Base-by-base conservation (phyloP, 2,797 vertebrate species). In the Cuniculus paca region DNA sequence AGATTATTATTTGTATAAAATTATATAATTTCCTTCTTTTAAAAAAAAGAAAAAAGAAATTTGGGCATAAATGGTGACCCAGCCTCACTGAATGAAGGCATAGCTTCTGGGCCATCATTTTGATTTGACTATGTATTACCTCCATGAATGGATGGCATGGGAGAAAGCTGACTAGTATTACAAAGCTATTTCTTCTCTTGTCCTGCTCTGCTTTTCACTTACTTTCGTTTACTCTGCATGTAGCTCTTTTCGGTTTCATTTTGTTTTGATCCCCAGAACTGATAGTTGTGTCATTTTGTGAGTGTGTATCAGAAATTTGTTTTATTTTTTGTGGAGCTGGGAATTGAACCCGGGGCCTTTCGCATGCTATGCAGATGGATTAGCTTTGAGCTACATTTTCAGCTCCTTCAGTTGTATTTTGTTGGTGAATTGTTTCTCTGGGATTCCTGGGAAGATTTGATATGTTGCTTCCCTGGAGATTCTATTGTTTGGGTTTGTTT, bases 401-500 rank as follows among this genome's bases (percentile, higher is more conserved):
- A 31, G 26, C 45, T 45, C 42, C 6, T 8, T 74, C 8, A 3
- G 39, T 94, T 80, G 20, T 82, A 74, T 81, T 95, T 91, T 81
- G 52, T 72, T 63, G 48, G 14, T 78, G 20, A 82, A 31, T 91
- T 93, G 45, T 70, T 88, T 91, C 52, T 74, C 13, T 36, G 56
- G 75, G 10, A 88, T 19, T 86, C 70, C 70, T 58, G 89, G 54
- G 60, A 82, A 87, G 39, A 39, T 5, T 48, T 5, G 60, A 22
- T 58, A 8, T 70, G 7, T 85, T 88, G 75, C 52, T 81, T 74
- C 7, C 58, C 17, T 56, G 50, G 74, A 54, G 24, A 82, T 86
- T 6, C 42, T 11, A 75, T 92, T 91, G 34, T 90, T 95, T 79
- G 42, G 5, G 6, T 95, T 91, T 75, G 26, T 87, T 88, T 94